Evolutionary conservation across 2,113 vertebrate genomes (phyloP), one percentile per base, ranked within the genome.

Genomic region (Salvelinus fontinalis): DNA sequence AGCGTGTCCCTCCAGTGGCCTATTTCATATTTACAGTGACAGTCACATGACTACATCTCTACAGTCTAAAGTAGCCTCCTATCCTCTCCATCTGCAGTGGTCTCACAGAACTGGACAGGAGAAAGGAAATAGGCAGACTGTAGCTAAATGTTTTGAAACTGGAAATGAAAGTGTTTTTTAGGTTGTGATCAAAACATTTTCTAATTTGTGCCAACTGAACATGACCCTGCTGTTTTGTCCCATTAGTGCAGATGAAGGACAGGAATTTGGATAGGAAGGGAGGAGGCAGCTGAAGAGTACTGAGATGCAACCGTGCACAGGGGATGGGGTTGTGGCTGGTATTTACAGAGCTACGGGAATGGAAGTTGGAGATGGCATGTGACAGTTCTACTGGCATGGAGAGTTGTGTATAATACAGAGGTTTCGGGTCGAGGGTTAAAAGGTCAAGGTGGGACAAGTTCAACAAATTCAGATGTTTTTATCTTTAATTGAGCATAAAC

Each of bases 21-120:
- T 81, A 79, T 85, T 76, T 88, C 85, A 86, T 78, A 90, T 80
- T 85, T 85, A 87, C 81, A 79, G 77, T 84, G 77, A 77, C 39
- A 69, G 81, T 2, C 84, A 83, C 57, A 84, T 22, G 34, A 79
- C 85, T 86, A 82, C 78, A 75, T 70, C 81, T 84, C 49, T 59
- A 74, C 39, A 74, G 75, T 85, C 82, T 81, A 86, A 74, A 88
- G 51, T 78, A 84, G 79, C 79, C 74, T 76, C 75, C 72, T 3
- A 5, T 29, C n/a, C 5, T 73, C 57, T 60, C 78, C 11, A 82
- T 74, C 72, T 75, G 75, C 85, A 87, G 51, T 73, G 51, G 70
- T 14, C 59, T 62, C 59, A 51, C 13, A 57, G 20, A 14, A 57
- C 54, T 14, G 54, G 54, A 20, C 54, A 57, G 20, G 54, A 20